These are phyloP conservation scores for Podarcis cretensis DNA, from an alignment of 2,113 vertebrate species.

Conservation along the genomic window DNA sequence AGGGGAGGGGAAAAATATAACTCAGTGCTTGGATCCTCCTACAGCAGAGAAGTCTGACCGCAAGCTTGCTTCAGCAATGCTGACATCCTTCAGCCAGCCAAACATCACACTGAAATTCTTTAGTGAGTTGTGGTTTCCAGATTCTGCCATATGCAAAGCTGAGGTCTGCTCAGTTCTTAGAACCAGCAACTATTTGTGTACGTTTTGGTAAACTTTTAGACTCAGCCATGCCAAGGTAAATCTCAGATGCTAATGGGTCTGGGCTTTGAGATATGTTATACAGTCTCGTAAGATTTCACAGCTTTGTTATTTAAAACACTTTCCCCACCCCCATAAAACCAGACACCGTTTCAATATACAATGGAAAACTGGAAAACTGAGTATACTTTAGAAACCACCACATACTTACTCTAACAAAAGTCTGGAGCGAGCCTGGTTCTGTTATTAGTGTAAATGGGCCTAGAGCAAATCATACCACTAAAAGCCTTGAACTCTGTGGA, in stretches of 20 bases:
- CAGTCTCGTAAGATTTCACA: conserved; percentile 27
- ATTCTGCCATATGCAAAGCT: conserved; percentile 45
- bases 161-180: conserved; percentile 60
- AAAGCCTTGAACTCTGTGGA: conserved; percentile 33
- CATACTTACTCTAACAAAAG: conserved; percentile 20
- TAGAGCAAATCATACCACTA: conserved; percentile 28
- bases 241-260: conserved; percentile 27
- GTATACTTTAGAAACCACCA: conserved; percentile 49
- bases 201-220: conserved; percentile 59
- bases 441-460: conserved; percentile 46
- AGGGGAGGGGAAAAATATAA: conserved; percentile 56
- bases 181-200: conserved; percentile 64
- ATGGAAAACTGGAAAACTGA: conserved; percentile 46
- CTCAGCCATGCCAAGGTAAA: conserved; percentile 60
- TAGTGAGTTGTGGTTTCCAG: conserved; percentile 59
- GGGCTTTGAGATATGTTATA: conserved; percentile 31
- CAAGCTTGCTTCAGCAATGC: conserved; percentile 49
- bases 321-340: conserved; percentile 39
- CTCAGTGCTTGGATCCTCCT: conserved; percentile 49
- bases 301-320: conserved; percentile 42
- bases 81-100: conserved; percentile 52
- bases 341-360: conserved; percentile 37
- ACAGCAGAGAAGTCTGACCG: conserved; percentile 53
- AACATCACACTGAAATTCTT: conserved; percentile 61
- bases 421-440: conserved; percentile 31